A percentile compares a stretch with the other conserved stretches of the same genome.
Evolutionary conservation across 2,888 invertebrate genomes (phyloP).

Genomic region (Agriopis aurantiaria): DNA sequence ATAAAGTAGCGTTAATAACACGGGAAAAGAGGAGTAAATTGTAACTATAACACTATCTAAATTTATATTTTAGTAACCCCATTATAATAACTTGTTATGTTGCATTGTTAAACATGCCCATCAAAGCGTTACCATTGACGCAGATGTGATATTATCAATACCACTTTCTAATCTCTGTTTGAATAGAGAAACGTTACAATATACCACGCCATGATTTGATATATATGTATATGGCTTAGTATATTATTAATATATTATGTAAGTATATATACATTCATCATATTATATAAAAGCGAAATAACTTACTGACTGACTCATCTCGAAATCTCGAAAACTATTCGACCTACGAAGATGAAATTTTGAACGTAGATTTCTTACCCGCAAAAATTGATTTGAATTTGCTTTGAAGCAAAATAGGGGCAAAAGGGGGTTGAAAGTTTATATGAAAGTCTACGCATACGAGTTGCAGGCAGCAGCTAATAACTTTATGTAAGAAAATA

Average conservation of each 20-base stretch:
- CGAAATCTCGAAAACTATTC: no score
- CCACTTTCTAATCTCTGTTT: conserved; percentile 76
- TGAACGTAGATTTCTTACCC: no score
- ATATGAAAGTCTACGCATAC: no score
- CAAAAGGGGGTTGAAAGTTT: no score
- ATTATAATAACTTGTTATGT: conserved; percentile 35
- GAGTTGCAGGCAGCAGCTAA: no score
- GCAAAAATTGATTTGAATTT: background rate
- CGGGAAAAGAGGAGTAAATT: background rate
- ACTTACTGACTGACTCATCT: no score
- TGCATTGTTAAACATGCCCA: conserved; percentile 48
- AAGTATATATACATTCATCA: background rate
- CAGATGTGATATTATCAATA: conserved; percentile 58
- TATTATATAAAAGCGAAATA: background rate
- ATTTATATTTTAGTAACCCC: conserved; percentile 8
- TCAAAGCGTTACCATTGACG: conserved; percentile 48
- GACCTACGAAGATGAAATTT: no score
- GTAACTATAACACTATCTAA: background rate
- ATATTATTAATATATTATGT: conserved; percentile 28
- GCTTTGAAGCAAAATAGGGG: background rate
- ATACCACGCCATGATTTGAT: conserved; percentile 53
- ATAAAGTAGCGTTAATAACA: no score
- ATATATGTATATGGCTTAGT: conserved; percentile 41
- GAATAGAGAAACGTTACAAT: conserved; percentile 61
- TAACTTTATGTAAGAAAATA: no score